These are phyloP conservation scores for Calliphora vomitoria DNA, from an alignment of 2,888 invertebrate genomes.

Conservation along the genomic window DNA sequence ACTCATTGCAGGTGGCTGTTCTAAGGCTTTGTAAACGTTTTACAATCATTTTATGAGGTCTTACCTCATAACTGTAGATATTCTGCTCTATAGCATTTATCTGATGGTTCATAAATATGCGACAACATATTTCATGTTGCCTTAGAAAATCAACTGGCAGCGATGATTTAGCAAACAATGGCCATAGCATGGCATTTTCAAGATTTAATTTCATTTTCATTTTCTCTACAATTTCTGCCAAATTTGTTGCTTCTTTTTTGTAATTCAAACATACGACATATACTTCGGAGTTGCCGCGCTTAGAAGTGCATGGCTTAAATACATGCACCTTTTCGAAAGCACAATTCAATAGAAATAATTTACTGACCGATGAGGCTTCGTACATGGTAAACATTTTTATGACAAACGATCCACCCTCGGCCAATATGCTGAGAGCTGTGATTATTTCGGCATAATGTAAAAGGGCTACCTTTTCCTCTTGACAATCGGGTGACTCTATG, in stretches of 20 bases:
- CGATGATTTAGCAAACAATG: conserved; percentile 87
- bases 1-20: conserved; percentile 86
- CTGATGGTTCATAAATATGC: conserved; percentile 89
- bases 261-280: conserved; percentile 90
- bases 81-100: conserved; percentile 89
- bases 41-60: conserved; percentile 75
- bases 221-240: conserved; percentile 76
- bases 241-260: conserved; percentile 75
- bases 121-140: conserved; percentile 88
- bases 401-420: conserved; percentile 90
- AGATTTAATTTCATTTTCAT: conserved; percentile 74
- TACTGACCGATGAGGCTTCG: conserved; percentile 91
- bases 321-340: conserved; percentile 90
- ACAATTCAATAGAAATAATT: conserved; percentile 92
- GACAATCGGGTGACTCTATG: conserved; percentile 92
- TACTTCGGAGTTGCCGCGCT: conserved; percentile 97
- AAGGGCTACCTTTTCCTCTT: conserved; percentile 91
- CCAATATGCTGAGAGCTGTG: conserved; percentile 90
- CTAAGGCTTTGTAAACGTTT: conserved; percentile 85
- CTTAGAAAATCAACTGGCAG: conserved; percentile 88
- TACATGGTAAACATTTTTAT: conserved; percentile 96
- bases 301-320: conserved; percentile 96
- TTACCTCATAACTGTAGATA: conserved; percentile 86
- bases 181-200: conserved; percentile 74
- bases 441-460: conserved; percentile 94